These are phyloP conservation scores for Dendrocincla tyrannina DNA, from an alignment of 2,797 vertebrate genomes.

Conservation along the genomic window DNA sequence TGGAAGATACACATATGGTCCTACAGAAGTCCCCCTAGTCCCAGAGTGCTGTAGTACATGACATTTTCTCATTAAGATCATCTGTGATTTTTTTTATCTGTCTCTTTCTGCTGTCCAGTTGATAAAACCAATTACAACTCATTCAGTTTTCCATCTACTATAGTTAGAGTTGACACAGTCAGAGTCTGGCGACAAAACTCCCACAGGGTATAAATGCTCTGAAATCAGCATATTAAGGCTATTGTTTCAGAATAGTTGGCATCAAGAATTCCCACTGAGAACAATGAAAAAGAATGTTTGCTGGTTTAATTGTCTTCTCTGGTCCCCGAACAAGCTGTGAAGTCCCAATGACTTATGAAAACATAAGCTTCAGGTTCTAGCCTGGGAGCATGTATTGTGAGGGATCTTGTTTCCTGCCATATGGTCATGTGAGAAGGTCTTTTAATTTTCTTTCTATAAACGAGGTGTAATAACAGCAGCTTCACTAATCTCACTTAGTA, in stretches of 20 bases:
- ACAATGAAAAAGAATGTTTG: neutral
- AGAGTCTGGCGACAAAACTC: neutral
- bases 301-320: conserved; percentile 9
- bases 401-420: neutral
- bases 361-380: neutral
- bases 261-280: neutral
- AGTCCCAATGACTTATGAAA: neutral
- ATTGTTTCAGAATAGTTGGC: neutral
- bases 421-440: neutral
- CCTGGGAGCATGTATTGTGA: neutral
- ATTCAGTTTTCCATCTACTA: neutral
- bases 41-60: neutral
- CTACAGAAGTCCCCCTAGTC: neutral
- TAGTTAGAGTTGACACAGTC: neutral
- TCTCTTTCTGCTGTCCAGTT: neutral
- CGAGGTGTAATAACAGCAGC: neutral
- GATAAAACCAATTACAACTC: conserved; percentile 4
- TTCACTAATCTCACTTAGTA: neutral
- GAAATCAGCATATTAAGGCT: neutral
- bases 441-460: neutral
- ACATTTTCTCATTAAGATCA: neutral
- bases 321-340: neutral
- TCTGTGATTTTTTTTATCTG: neutral
- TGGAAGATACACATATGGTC: neutral
- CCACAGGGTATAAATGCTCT: neutral